A percentile compares a stretch with the other conserved stretches of the same genome.
Conservation (phyloP, 2,888 invertebrate species). For the Cheilosia urbana region DNA sequence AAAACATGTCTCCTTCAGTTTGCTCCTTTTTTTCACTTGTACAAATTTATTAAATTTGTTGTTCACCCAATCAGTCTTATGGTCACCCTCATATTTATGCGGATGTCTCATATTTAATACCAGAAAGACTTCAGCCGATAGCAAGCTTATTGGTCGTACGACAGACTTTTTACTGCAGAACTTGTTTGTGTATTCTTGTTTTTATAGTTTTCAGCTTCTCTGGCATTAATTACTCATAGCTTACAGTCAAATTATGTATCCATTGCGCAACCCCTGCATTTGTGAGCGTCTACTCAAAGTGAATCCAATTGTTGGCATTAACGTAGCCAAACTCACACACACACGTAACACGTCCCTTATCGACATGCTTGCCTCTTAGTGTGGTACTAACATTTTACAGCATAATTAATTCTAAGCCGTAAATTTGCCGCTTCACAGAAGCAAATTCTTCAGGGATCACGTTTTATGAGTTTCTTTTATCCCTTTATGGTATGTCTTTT, state of each 20-base stretch:
- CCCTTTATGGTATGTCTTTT: slow-evolving; percentile 28
- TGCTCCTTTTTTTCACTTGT: too few species aligned
- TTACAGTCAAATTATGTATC: neutral
- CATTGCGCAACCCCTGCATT: neutral
- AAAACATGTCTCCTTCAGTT: too few species aligned
- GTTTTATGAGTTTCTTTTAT: slow-evolving; percentile 48
- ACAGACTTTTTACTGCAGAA: neutral
- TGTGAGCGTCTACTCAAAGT: neutral
- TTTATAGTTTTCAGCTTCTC: neutral
- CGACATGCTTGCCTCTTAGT: slow-evolving; percentile 11
- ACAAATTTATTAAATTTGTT: too few species aligned
- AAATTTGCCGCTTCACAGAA: slow-evolving; percentile 43
- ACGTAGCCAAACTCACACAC: slow-evolving; percentile 10
- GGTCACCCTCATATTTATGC: too few species aligned
- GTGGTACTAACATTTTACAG: slow-evolving; percentile 30
- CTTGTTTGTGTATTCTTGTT: slow-evolving; percentile 4
- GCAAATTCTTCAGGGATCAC: slow-evolving; percentile 38
- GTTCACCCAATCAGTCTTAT: too few species aligned
- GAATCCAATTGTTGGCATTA: slow-evolving; percentile 17
- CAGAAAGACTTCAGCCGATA: neutral
- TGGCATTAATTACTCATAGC: neutral
- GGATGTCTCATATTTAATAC: neutral
- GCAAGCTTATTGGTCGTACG: neutral
- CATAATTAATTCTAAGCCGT: slow-evolving; percentile 50
- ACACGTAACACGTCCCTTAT: slow-evolving; percentile 11